Evolutionary conservation across 2,888 invertebrate genomes (phyloP).

Genomic region (Geophilus truncorum): DNA sequence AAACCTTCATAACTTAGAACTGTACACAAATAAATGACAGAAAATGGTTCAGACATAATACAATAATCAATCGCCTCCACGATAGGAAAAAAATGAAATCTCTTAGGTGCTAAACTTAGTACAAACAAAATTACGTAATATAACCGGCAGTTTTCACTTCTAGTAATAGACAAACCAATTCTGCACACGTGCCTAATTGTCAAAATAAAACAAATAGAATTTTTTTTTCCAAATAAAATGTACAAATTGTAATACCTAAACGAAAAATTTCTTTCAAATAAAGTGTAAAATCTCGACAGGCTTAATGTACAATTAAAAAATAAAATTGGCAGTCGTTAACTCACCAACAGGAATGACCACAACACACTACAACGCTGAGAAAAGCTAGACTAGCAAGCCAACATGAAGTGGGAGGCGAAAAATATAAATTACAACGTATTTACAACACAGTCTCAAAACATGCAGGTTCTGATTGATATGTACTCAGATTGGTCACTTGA

Average conservation of each 20-base stretch:
- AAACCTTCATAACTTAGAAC: slow-evolving; percentile 23
- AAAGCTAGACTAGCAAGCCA: slow-evolving; percentile 27
- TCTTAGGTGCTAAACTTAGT: slow-evolving; percentile 8
- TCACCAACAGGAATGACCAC: slow-evolving; percentile 1
- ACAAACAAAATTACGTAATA: background rate
- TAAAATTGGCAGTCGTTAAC: slow-evolving; percentile 23
- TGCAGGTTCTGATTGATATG: slow-evolving; percentile 27
- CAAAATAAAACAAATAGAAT: background rate
- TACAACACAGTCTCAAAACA: slow-evolving; percentile 2
- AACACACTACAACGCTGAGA: slow-evolving; percentile 21
- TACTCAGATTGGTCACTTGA: slow-evolving; percentile 27
- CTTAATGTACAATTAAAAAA: background rate
- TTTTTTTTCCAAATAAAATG: background rate
- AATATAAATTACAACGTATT: slow-evolving; percentile 25
- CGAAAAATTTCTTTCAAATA: background rate
- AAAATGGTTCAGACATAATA: background rate
- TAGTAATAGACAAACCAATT: background rate
- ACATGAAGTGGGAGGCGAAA: slow-evolving; percentile 27
- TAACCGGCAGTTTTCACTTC: slow-evolving; percentile 8
- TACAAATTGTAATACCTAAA: background rate
- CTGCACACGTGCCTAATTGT: background rate
- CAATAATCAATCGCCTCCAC: slow-evolving; percentile 10
- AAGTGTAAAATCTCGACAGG: background rate
- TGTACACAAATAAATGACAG: slow-evolving; percentile 17
- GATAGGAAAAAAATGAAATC: slow-evolving; percentile 22